A percentile compares a stretch with the other conserved stretches of the same genome.
Conservation (phyloP, 2,797 vertebrate genomes). For the Rhyacichthys aspro region DNA sequence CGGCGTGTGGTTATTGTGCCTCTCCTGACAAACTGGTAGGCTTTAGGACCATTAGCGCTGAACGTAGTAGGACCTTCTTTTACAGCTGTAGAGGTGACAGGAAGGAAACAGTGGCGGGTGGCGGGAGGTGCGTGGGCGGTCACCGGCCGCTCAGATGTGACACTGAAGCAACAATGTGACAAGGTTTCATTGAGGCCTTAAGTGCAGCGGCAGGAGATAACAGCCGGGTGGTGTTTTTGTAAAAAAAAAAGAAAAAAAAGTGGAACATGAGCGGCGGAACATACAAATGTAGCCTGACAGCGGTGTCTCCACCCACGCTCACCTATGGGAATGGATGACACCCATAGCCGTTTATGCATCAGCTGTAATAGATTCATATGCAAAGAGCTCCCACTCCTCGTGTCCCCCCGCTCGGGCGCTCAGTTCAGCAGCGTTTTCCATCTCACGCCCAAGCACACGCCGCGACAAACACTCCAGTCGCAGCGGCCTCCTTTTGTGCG, state of each 20-base stretch:
- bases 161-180: slow-evolving; percentile 37
- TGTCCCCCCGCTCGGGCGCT: slow-evolving; percentile 47
- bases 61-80: slow-evolving; percentile 15
- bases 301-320: slow-evolving; percentile 7
- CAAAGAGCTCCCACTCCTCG: slow-evolving; percentile 65
- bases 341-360: slow-evolving; percentile 57
- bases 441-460: slow-evolving; percentile 44
- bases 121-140: slow-evolving; percentile 11
- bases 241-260: slow-evolving; percentile 25
- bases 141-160: slow-evolving; percentile 33
- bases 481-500: slow-evolving; percentile 67
- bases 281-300: slow-evolving; percentile 11
- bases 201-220: slow-evolving; percentile 44
- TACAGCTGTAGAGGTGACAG: slow-evolving; percentile 31
- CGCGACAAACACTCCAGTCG: slow-evolving; percentile 45
- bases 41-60: slow-evolving; percentile 4
- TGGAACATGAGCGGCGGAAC: slow-evolving; percentile 47
- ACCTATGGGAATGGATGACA: slow-evolving; percentile 43
- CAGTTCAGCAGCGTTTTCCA: slow-evolving; percentile 34
- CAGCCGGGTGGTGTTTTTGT: slow-evolving; percentile 41
- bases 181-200: slow-evolving; percentile 41
- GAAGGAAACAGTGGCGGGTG: slow-evolving; percentile 17
- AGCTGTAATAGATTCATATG: slow-evolving; percentile 65
- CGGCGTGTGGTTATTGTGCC: slow-evolving; percentile 1
- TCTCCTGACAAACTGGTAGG: slow-evolving; percentile 25